These are phyloP conservation scores for Apus apus DNA, from an alignment of 2,113 vertebrate species.

Conservation along the genomic window DNA sequence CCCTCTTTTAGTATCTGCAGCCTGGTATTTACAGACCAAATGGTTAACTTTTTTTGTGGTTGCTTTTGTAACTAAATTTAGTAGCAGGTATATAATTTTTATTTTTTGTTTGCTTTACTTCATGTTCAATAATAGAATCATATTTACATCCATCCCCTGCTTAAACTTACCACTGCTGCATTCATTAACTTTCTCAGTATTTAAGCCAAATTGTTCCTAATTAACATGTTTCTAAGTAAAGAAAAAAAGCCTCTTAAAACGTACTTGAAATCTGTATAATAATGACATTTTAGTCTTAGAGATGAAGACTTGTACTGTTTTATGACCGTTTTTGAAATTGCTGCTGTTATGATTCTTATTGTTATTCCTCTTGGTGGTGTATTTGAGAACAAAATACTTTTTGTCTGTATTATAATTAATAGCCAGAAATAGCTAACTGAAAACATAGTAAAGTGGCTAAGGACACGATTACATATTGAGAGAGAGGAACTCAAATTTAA, in stretches of 20 bases:
- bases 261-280: background rate
- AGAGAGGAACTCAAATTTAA: background rate
- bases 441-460: background rate
- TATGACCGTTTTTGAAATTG: background rate
- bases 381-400: background rate
- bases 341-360: background rate
- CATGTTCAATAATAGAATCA: background rate
- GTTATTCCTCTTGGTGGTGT: background rate
- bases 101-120: background rate
- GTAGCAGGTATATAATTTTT: background rate
- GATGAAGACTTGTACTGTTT: background rate
- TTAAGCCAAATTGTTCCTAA: constrained; percentile 35
- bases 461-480: background rate
- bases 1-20: background rate
- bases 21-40: background rate
- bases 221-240: background rate
- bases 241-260: background rate
- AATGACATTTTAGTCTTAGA: background rate
- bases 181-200: constrained; percentile 34
- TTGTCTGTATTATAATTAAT: background rate
- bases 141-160: background rate
- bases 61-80: background rate
- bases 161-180: background rate
- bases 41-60: background rate
- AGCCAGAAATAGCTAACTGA: background rate